Base-by-base conservation (phyloP, 1,140 invertebrate species). In the Schlechtendalia chinensis region DNA sequence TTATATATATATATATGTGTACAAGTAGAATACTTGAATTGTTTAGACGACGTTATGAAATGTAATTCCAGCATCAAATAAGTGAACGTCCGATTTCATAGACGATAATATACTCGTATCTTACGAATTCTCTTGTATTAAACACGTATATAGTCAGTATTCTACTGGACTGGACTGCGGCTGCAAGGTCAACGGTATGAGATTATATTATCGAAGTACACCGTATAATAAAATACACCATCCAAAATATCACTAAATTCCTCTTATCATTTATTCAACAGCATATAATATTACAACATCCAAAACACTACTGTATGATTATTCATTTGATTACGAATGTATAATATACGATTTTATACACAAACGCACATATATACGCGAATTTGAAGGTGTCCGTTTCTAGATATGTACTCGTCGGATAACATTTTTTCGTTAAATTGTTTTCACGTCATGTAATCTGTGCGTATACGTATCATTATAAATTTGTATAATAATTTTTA, bases 41-140 rank as follows among this genome's bases (percentile, higher is more conserved):
- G 63, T 67, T 67, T 67, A 32, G 19, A 65, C 53, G 19, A n/a
- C 17, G 19, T 22, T 63, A 63, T 32, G 61, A 29, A 63, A 63
- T 32, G 27, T 63, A 63, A 63, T 32, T 63, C 27, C 59, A 29
- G 59, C 59, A 17, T 61, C 59, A 14, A 17, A 59, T 24, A 10
- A 29, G 29, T 63, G 61, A 19, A 63, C 27, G 29, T 63, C 61
- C 61, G 61, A 63, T 32, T 63, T 32, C 10, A 61, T 19, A 19
- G 61, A 32, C 29, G 27, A 63, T n/a, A 32, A 58, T 24, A 0
- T 54, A 22, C 24, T 59, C 16, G 24, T 61, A 27, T 63, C 61
- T 11, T 10, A 32, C 29, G 17, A 63, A 63, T 32, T 63, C 27
- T 63, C 32, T 19, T 8, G 27, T 63, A 32, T 29, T n/a, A 0